These are phyloP conservation scores for Platerodrilus igneus DNA, from an alignment of 2,888 invertebrate genomes.

Conservation along the genomic window DNA sequence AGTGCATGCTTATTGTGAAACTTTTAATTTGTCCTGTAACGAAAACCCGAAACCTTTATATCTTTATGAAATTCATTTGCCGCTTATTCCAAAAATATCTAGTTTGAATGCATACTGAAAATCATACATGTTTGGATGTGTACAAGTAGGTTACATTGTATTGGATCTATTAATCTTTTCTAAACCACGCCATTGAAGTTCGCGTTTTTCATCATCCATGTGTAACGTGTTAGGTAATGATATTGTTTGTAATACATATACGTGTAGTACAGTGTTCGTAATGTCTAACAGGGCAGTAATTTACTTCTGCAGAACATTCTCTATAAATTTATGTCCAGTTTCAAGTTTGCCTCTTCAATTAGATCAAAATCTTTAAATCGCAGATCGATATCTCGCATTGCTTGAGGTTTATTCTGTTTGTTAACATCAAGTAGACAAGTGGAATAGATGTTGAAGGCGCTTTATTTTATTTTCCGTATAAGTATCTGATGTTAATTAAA, in stretches of 20 bases:
- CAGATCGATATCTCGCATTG: constrained; percentile 38
- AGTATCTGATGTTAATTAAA: constrained; percentile 15
- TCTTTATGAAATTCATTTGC: constrained; percentile 10
- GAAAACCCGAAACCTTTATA: constrained; percentile 7
- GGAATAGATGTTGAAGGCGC: constrained; percentile 16
- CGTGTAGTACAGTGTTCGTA: constrained; percentile 12
- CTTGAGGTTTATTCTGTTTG: constrained; percentile 25
- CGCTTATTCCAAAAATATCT: constrained; percentile 5
- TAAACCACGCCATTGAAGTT: no score
- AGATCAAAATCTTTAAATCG: constrained; percentile 42
- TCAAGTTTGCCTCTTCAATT: constrained; percentile 37
- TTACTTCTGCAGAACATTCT: constrained; percentile 16
- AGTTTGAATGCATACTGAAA: constrained; percentile 27
- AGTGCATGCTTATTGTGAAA: constrained; percentile 11
- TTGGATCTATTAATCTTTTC: no score
- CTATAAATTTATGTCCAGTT: constrained; percentile 25
- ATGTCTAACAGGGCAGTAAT: constrained; percentile 19
- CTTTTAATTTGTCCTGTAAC: constrained; percentile 18
- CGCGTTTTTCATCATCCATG: no score
- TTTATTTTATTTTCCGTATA: constrained; percentile 11
- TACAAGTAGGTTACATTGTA: constrained; percentile 29
- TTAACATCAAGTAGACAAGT: constrained; percentile 26
- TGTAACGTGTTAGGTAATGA: no score
- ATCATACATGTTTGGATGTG: constrained; percentile 19
- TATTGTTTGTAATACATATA: no score